phyloP scores from a whole-genome alignment of 2,113 vertebrate genomes.

The Cyanocitta stelleri region DNA sequence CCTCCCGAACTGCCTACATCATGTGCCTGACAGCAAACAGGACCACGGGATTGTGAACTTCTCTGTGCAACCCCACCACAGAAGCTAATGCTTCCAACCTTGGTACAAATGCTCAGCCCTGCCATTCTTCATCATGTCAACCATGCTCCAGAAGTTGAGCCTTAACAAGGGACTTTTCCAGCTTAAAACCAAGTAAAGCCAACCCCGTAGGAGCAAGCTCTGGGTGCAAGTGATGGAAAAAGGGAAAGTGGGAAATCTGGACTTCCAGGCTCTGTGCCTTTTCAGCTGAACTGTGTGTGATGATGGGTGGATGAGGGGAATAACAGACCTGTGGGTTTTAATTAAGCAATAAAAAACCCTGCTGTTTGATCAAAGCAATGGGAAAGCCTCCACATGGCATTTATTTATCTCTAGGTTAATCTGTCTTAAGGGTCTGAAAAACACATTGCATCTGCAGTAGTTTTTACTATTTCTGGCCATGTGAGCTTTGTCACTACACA shows the following conservation, averaged over 20 bases:
- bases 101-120: neutral
- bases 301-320: neutral
- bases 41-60: rapidly evolving
- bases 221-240: neutral
- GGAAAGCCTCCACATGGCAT: neutral
- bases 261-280: neutral
- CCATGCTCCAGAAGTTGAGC: neutral
- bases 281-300: neutral
- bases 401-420: conserved; percentile 21
- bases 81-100: neutral
- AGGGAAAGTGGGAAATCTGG: neutral
- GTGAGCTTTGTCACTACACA: neutral
- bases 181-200: neutral
- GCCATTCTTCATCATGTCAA: neutral
- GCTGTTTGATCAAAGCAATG: neutral
- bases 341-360: neutral
- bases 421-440: neutral
- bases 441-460: neutral
- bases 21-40: neutral
- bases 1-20: neutral
- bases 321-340: neutral
- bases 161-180: neutral
- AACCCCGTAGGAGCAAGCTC: neutral
- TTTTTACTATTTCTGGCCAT: conserved; percentile 10
- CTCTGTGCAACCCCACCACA: neutral